These are phyloP conservation scores for Rhynchophorus ferrugineus DNA, from an alignment of 1,140 invertebrate genomes.

Conservation along the genomic window DNA sequence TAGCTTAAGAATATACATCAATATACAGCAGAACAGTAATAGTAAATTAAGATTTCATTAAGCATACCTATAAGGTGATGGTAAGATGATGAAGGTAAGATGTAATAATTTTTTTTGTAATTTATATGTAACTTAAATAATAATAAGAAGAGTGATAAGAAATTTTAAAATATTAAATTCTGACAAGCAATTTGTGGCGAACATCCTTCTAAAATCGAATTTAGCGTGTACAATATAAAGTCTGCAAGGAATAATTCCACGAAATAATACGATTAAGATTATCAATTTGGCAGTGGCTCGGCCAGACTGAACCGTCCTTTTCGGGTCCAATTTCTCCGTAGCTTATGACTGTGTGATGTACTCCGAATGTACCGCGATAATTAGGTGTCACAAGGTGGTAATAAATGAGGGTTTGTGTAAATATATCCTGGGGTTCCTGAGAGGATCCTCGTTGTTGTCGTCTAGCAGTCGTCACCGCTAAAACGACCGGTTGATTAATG, in stretches of 20 bases:
- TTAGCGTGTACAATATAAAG: too few relatives aligned
- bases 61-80: too few relatives aligned
- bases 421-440: constrained; percentile 20
- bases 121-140: too few relatives aligned
- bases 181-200: too few relatives aligned
- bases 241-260: not conserved
- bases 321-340: not conserved
- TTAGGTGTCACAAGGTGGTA: constrained; percentile 34
- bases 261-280: not conserved
- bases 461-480: constrained; percentile 28
- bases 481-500: constrained; percentile 34
- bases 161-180: too few relatives aligned
- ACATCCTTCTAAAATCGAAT: too few relatives aligned
- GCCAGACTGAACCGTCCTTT: not conserved
- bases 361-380: constrained; percentile 30
- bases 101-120: too few relatives aligned
- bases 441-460: constrained; percentile 25
- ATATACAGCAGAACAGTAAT: too few relatives aligned
- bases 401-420: constrained; percentile 33
- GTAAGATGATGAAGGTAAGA: too few relatives aligned
- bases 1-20: too few relatives aligned
- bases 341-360: constrained; percentile 24
- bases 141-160: too few relatives aligned
- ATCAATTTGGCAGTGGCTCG: not conserved
- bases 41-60: too few relatives aligned